Percentiles rank a stretch among this genome's conserved stretches.
These are phyloP conservation scores for Xiphydria camelus DNA, from an alignment of 2,888 invertebrate species.

Conservation along the genomic window DNA sequence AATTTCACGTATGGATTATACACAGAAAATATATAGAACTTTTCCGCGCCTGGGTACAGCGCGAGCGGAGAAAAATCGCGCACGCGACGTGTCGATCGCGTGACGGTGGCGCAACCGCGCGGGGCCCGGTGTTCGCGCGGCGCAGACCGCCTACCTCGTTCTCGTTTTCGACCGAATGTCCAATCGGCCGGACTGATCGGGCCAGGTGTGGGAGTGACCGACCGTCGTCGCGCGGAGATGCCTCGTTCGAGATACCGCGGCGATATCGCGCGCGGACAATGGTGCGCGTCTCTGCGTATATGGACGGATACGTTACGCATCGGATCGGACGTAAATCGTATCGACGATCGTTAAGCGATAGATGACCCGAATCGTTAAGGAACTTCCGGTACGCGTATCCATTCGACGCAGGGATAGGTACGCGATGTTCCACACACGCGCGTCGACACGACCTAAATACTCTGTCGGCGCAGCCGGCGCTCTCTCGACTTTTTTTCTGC, in stretches of 20 bases:
- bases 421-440: too few species aligned
- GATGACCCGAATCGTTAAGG: constrained; percentile 44
- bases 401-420: too few species aligned
- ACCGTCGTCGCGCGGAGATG: constrained; percentile 27
- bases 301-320: too few species aligned
- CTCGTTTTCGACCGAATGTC: not conserved
- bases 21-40: too few species aligned
- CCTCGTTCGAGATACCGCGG: constrained; percentile 32
- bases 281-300: too few species aligned
- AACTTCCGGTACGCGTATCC: constrained; percentile 34
- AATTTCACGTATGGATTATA: too few species aligned
- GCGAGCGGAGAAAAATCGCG: too few species aligned
- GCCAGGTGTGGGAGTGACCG: constrained; percentile 41
- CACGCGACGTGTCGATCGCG: too few species aligned
- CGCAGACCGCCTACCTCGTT: not conserved
- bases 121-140: not conserved
- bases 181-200: not conserved
- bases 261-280: constrained; percentile 33
- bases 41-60: too few species aligned
- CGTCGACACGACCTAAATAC: too few species aligned
- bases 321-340: constrained; percentile 25
- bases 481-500: too few species aligned
- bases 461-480: too few species aligned
- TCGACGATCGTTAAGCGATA: constrained; percentile 33
- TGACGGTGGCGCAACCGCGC: not conserved